These are phyloP conservation scores for mouse (Mus musculus) DNA, from an alignment of 2,113 vertebrate species.

Conservation along the genomic window DNA sequence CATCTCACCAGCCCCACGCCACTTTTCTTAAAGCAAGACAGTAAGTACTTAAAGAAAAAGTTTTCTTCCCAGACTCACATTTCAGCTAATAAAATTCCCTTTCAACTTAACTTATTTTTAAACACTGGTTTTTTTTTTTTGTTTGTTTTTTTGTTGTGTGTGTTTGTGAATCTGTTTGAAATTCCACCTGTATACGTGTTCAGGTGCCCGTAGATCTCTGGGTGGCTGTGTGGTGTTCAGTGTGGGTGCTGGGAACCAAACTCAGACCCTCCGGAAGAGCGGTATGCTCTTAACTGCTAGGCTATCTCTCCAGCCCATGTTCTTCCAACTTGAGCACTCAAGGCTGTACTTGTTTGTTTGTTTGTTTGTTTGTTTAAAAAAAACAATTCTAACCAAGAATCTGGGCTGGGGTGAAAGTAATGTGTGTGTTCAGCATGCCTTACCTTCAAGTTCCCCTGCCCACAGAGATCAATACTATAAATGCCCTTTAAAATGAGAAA, in stretches of 20 bases:
- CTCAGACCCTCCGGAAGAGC: not conserved
- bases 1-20: not conserved
- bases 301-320: not conserved
- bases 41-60: not conserved
- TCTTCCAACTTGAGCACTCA: not conserved
- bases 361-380: not conserved
- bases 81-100: not conserved
- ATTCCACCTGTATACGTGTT: not conserved
- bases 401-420: not conserved
- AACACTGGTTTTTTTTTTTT: not conserved
- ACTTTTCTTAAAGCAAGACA: slow-evolving; percentile 29
- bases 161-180: not conserved
- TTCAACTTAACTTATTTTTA: not conserved
- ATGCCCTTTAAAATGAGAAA: not conserved
- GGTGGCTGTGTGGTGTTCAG: not conserved
- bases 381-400: slow-evolving; percentile 54
- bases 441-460: not conserved
- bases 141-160: not conserved
- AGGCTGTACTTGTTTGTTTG: not conserved
- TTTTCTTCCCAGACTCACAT: not conserved
- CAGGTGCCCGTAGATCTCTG: not conserved
- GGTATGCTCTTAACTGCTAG: not conserved
- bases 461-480: not conserved
- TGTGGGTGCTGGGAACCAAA: not conserved
- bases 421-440: not conserved